Evolutionary conservation across 2,888 invertebrate genomes (phyloP).

Genomic region (Mythimna vitellina): DNA sequence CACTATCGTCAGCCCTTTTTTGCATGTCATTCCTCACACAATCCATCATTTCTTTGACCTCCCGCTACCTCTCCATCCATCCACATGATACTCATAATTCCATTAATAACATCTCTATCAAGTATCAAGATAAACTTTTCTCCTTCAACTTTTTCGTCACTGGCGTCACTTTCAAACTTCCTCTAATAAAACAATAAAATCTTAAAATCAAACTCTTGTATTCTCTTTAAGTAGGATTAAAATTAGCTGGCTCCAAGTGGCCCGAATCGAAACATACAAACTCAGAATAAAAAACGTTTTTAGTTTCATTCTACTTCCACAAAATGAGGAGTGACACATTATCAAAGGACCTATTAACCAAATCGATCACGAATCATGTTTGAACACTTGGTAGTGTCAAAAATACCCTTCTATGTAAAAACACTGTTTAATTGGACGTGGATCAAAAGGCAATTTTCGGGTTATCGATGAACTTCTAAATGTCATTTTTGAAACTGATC

Average conservation of each 20-base stretch:
- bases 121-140: too few relatives aligned
- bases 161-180: not conserved
- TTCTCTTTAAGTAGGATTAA: not conserved
- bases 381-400: constrained; percentile 41
- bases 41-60: too few relatives aligned
- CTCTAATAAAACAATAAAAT: not conserved
- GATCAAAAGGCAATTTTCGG: constrained; percentile 47
- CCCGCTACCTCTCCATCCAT: too few relatives aligned
- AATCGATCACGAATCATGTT: constrained; percentile 15
- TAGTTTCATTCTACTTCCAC: constrained; percentile 45
- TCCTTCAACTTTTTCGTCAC: too few relatives aligned
- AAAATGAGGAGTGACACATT: constrained; percentile 53
- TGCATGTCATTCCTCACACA: too few relatives aligned
- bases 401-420: constrained; percentile 16
- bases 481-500: not conserved
- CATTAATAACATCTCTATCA: too few relatives aligned
- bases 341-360: constrained; percentile 48
- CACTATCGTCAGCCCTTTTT: too few relatives aligned
- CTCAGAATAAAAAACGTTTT: constrained; percentile 35
- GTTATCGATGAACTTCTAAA: constrained; percentile 5
- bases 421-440: constrained; percentile 39
- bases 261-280: not conserved
- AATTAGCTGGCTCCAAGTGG: not conserved
- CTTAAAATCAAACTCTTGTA: constrained; percentile 20
- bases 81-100: too few relatives aligned